Evolutionary conservation across 2,888 invertebrate species (phyloP), one percentile per base, ranked within the genome.

Genomic region (Cheilosia pagana): DNA sequence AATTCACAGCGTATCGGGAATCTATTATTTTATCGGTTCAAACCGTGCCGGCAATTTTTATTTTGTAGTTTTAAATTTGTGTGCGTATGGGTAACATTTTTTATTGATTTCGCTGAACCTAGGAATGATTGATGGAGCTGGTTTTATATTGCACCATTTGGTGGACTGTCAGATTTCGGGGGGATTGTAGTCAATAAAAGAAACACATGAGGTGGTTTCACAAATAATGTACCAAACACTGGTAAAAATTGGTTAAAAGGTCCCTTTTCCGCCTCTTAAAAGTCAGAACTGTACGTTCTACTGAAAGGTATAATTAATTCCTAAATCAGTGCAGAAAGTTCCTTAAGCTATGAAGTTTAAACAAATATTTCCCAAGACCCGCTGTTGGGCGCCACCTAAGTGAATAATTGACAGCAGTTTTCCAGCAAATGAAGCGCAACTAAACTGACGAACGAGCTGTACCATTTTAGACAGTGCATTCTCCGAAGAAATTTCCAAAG

Each of bases 1-100:
- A 74, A 63, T 74, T 65, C 55, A 65, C 19, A 39, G 23, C 39
- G 39, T 65, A 74, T 65, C 55, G 35, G 28, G 45, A 57, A 63
- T 45, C 48, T 65, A 55, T 74, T 62, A 72, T 45, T 72, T 35
- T 72, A 62, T 55, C 45, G 53, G 14, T 55, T 43, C 23, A 53
- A 23, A 25, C 50, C 35, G 35, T 45, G 68, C 57, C 57, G n/a
- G 41, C 31, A 12, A 5, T 52, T 21, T 52, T 7, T 1, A n/a
- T n/a, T n/a, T n/a, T n/a, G n/a, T n/a, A n/a, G n/a, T 55, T 43
- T 62, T 41, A 23, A 21, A 4, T 25, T 28, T 50, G 7, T 28
- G 41, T 1, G 6, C 25, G 43, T 41, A 19, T 41, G 50, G n/a
- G 53, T 52, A 43, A 43, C 41, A n/a, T 50, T 59, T 3, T 50